Percentiles rank a stretch among this genome's conserved stretches.
Evolutionary conservation across 2,888 invertebrate species (phyloP).

Genomic region (Fragum sueziense): DNA sequence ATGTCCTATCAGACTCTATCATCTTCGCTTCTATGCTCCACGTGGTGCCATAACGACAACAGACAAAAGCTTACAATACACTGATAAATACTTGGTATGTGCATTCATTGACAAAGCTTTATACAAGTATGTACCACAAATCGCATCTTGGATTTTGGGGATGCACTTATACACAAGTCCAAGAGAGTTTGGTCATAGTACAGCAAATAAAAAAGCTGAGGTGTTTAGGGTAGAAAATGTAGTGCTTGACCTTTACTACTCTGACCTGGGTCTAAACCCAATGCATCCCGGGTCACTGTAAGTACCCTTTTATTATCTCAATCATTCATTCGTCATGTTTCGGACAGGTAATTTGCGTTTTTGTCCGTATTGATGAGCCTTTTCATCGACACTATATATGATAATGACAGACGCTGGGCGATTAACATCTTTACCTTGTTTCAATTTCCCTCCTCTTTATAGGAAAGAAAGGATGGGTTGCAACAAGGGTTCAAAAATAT

Average conservation of each 20-base stretch:
- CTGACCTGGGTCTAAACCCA: slow-evolving; percentile 7
- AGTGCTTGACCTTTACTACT: slow-evolving; percentile 13
- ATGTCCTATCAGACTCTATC: too few species aligned
- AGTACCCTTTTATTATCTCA: slow-evolving; percentile 44
- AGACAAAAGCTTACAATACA: too few species aligned
- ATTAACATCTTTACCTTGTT: not conserved
- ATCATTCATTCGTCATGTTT: slow-evolving; percentile 31
- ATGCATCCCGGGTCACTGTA: slow-evolving; percentile 35
- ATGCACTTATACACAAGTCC: too few species aligned
- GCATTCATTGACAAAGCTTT: too few species aligned
- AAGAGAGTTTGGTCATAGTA: too few species aligned
- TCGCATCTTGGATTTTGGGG: too few species aligned
- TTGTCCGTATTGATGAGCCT: slow-evolving; percentile 26
- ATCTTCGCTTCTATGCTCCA: too few species aligned
- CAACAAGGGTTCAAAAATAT: too few species aligned
- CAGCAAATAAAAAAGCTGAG: not conserved
- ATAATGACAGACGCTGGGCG: slow-evolving; percentile 41
- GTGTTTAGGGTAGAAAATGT: not conserved
- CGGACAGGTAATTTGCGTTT: slow-evolving; percentile 31
- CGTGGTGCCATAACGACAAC: too few species aligned
- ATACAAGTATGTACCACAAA: too few species aligned
- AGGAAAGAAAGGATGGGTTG: too few species aligned
- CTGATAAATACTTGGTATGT: too few species aligned
- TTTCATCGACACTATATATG: slow-evolving; percentile 29
- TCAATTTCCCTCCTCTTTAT: not conserved